Evolutionary conservation across 2,888 invertebrate species (phyloP), one percentile per base, ranked within the genome.

Genomic region (Carpatolechia fugitivella): DNA sequence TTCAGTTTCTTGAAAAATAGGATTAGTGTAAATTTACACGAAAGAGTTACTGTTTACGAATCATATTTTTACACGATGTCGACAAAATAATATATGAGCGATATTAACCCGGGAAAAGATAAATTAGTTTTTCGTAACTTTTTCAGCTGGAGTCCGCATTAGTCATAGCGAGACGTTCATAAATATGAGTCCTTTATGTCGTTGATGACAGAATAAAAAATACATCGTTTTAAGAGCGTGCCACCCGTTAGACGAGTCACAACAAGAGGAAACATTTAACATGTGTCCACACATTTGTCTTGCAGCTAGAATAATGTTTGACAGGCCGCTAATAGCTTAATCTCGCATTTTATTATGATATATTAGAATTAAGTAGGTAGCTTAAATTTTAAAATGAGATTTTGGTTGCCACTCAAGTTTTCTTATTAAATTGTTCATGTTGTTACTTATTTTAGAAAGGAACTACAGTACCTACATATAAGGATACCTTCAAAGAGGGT

Each of bases 261-360:
- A 68, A 68, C 66, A 69, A 53, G 50, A 52, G 51, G 58, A 66
- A 62, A 58, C 58, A 63, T 59, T 59, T 41, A 52, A 60, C 58
- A 55, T 44, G 55, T 55, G 56, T 55, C 40, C 16, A 1, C 50
- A 36, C 56, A 60, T 54, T 44, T 44, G 33, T 58, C 55, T 55
- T 50, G 2, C 4, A 14, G 31, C 30, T 38, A 38, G 24, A 54
- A 53, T 57, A 55, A 55, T 46, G 48, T 57, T 62, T 61, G 62
- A 61, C 59, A 56, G 50, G 18, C 16, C 11, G 16, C 40, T 62
- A 61, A 61, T 60, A 54, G 56, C 56, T 60, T 54, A 54, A 60
- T 55, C 49, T 52, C 40, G 30, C 18, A 52, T 10, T 20, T 50
- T 38, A 50, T 16, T 50, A 29, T 29, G 24, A 50, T 11, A 29